Evolutionary conservation across 2,888 invertebrate species (phyloP).

Genomic region (Orchesellides sinensis): DNA sequence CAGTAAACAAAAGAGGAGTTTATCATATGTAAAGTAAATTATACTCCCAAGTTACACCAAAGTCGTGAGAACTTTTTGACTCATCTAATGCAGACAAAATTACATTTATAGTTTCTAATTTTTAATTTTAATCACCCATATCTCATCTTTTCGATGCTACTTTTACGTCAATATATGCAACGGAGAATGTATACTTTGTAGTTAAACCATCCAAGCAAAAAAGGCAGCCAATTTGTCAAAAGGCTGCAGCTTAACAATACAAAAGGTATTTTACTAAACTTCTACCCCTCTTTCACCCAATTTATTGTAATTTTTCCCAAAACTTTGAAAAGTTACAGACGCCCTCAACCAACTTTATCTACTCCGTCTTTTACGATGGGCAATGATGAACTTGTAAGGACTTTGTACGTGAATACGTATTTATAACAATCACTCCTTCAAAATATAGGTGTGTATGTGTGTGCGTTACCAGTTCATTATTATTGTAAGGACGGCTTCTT

Average conservation of each 20-base stretch:
- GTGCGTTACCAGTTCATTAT: slow-evolving; percentile 9
- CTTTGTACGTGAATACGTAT: not conserved
- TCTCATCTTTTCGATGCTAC: too few species aligned
- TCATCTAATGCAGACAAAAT: not conserved
- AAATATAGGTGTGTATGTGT: not conserved
- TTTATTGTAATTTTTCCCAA: too few species aligned
- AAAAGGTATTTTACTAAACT: not conserved
- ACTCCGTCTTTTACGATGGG: not conserved
- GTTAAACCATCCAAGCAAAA: not conserved
- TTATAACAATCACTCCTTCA: slow-evolving; percentile 7
- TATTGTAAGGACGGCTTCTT: not conserved
- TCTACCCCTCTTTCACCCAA: slow-evolving; percentile 29
- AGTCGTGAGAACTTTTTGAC: slow-evolving; percentile 27
- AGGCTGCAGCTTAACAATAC: not conserved
- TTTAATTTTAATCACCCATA: too few species aligned
- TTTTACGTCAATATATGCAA: too few species aligned
- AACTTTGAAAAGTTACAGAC: too few species aligned
- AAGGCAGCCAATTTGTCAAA: slow-evolving; percentile 40
- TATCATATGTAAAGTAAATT: too few species aligned
- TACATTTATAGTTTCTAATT: too few species aligned
- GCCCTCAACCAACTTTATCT: too few species aligned
- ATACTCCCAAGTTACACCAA: not conserved
- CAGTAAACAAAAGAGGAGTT: too few species aligned
- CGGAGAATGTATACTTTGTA: slow-evolving; percentile 5
- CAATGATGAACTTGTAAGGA: not conserved